These are phyloP conservation scores for Graphium colonna DNA, from an alignment of 2,888 invertebrate genomes.

Conservation along the genomic window DNA sequence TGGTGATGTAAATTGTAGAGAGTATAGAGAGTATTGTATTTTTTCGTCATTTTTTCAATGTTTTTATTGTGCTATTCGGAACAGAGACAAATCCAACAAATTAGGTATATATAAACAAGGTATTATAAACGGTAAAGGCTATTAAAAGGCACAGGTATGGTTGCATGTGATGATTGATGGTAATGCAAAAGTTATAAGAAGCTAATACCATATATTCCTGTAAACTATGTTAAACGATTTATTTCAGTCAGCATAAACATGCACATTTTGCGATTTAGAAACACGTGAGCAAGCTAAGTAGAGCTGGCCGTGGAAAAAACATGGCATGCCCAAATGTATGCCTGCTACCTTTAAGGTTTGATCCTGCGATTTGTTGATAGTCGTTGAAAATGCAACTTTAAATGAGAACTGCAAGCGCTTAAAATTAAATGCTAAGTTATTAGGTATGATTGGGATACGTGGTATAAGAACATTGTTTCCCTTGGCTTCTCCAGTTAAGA, in stretches of 20 bases:
- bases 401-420: constrained; percentile 33
- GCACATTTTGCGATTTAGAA: constrained; percentile 9
- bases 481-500: constrained; percentile 32
- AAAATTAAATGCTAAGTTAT: constrained; percentile 33
- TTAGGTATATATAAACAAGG: too few relatives aligned
- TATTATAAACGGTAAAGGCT: too few relatives aligned
- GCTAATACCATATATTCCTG: constrained; percentile 25
- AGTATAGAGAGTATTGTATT: too few relatives aligned
- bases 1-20: too few relatives aligned
- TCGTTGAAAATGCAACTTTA: constrained; percentile 12
- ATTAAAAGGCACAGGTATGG: too few relatives aligned
- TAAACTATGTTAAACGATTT: constrained; percentile 26
- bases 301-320: constrained; percentile 24
- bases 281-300: constrained; percentile 23
- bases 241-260: constrained; percentile 26
- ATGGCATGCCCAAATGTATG: constrained; percentile 26
- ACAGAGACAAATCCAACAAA: too few relatives aligned
- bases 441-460: constrained; percentile 34
- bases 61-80: too few relatives aligned
- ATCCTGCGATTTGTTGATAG: constrained; percentile 31
- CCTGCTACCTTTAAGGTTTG: constrained; percentile 33
- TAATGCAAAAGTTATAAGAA: too few relatives aligned
- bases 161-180: too few relatives aligned
- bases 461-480: constrained; percentile 31
- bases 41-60: too few relatives aligned